Base-by-base conservation (phyloP, 1,140 invertebrate species). In the Episyrphus balteatus region DNA sequence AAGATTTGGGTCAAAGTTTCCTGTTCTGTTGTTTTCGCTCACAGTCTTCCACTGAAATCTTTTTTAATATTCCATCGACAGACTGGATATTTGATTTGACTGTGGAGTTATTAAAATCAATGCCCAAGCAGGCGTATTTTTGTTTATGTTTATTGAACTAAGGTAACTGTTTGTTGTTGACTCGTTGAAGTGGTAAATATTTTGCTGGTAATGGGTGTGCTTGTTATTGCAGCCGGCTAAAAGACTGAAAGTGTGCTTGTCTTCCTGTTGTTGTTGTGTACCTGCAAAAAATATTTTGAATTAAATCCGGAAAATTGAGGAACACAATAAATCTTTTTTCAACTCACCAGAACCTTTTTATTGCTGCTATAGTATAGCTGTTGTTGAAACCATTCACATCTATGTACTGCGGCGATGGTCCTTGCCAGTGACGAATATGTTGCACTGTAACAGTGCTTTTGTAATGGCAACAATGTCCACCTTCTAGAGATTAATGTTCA, bases 211-310 rank as follows among this genome's bases (percentile, higher is more conserved):
- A 68, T 62, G 7, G 65, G 65, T 1, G 68, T 74, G 49, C 78
- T 79, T 12, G 76, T 75, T 73, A 76, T 77, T 51, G 73, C 75
- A 10, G 80, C 81, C 36, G 83, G 80, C 38, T 48, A 86, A 62
- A 50, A 84, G 58, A 67, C 82, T 85, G 47, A 84, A 70, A 56
- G 85, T 85, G 11, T 82, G 81, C 11, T 26, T 26, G 81, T 75
- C 59, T 84, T 84, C 54, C 65, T 75, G 33, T 70, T 76, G 60
- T 60, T 69, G 39, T 65, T 67, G 38, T 66, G 11, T 46, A 44
- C 32, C 14, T 19, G 5, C 8, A 18, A 10, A 9, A 18, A 21
- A 6, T 42, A 9, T 5, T 42, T n/a, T n/a, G n/a, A n/a, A n/a
- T n/a, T n/a, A n/a, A 33, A 8, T 33, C 7, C n/a, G n/a, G n/a